Evolutionary conservation across 2,888 invertebrate species (phyloP).

Genomic region (Drosophila kanekoi): DNA sequence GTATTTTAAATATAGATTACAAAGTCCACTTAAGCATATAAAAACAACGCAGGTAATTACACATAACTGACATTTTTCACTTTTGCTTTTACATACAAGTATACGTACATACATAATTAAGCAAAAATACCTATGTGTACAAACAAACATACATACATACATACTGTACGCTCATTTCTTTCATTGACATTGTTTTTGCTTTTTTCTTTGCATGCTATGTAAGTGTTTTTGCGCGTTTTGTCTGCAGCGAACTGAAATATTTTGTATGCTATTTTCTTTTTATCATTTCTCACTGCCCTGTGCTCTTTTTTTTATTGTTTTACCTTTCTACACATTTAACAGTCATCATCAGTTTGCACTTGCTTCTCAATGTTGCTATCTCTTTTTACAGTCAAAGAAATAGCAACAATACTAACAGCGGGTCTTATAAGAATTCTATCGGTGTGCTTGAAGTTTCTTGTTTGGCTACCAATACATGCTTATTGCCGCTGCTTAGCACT

Average conservation of each 20-base stretch:
- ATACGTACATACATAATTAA: not conserved
- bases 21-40: slow-evolving; percentile 62
- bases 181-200: slow-evolving; percentile 50
- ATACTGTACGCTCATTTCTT: slow-evolving; percentile 38
- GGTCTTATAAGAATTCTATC: slow-evolving; percentile 68
- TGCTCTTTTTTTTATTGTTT: slow-evolving; percentile 52
- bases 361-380: slow-evolving; percentile 52
- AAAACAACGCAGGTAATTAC: slow-evolving; percentile 64
- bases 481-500: slow-evolving; percentile 17
- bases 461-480: slow-evolving; percentile 53
- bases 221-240: slow-evolving; percentile 62
- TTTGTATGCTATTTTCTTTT: slow-evolving; percentile 61
- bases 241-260: slow-evolving; percentile 54
- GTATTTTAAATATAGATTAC: slow-evolving; percentile 70
- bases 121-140: slow-evolving; percentile 4
- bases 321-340: slow-evolving; percentile 60
- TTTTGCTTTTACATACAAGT: slow-evolving; percentile 44
- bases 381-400: slow-evolving; percentile 50
- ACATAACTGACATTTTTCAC: slow-evolving; percentile 46
- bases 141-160: not conserved
- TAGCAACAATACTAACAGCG: slow-evolving; percentile 35
- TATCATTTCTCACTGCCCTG: slow-evolving; percentile 48
- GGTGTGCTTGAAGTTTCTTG: slow-evolving; percentile 69
- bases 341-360: slow-evolving; percentile 60
- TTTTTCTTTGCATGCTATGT: slow-evolving; percentile 27